Evolutionary conservation across 2,113 vertebrate genomes (phyloP), one percentile per base, ranked within the genome.

Genomic region (Emydura subglobosa): DNA sequence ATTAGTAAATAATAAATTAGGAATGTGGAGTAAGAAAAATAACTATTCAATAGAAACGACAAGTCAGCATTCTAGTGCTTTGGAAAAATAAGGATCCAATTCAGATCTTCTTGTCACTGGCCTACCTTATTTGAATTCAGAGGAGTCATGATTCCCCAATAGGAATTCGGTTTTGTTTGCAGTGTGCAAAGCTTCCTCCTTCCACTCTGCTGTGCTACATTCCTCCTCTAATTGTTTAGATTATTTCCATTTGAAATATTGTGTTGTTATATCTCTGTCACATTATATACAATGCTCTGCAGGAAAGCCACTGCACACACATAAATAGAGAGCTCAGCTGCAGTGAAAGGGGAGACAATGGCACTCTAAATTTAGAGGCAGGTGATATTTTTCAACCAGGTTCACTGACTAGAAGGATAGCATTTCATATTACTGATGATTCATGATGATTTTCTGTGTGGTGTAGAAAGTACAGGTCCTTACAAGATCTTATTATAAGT

Each of bases 331-430:
- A 86, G 17, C 53, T 87, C 54, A 54, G 72, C 80, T 59, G 39
- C 85, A 53, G 79, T 79, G 57, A 95, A 65, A 44, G 10, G 6
- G 82, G 82, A 29, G n/a, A 54, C 22, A 85, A 8, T 31, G 34
- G 79, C 76, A 19, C 88, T 91, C 59, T 94, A 88, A 86, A 84
- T 78, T 88, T 82, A 90, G 54, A 53, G 68, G 39, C 24, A 91
- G 80, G 44, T 90, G 59, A 82, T 57, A 57, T 65, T 42, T 78
- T 93, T 57, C 83, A 65, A 3, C 19, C 12, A 31, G 59, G 74
- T 76, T 14, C 21, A 10, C 47, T 76, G 53, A 34, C 50, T 79
- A 24, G 16, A n/a, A 90, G 24, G 39, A 16, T 74, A 79, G 82
- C 7, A 7, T 78, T 83, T 34, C 83, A 42, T 78, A 11, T 59